Percentiles rank a stretch among this genome's conserved stretches.
Conservation (phyloP, 92 coral and sea anemone genomes). For the Montipora capitata region DNA sequence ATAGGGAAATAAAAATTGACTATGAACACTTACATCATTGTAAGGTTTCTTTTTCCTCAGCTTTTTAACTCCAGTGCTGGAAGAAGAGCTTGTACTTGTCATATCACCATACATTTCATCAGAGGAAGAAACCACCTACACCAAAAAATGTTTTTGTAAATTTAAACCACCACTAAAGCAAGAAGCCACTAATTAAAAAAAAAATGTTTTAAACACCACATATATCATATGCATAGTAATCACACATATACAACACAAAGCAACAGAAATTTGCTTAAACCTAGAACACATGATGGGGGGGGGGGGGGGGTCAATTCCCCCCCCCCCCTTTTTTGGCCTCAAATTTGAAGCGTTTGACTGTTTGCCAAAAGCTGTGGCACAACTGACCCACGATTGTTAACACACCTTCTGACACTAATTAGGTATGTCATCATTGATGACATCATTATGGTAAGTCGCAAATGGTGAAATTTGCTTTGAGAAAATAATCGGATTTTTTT, state of each 20-base stretch:
- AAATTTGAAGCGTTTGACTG: constrained; percentile 1
- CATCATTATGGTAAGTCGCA: constrained; percentile 4
- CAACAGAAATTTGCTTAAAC: not conserved
- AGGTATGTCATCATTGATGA: constrained; percentile 6
- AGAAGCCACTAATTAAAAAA: not conserved
- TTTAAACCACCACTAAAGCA: constrained; percentile 8
- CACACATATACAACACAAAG: not conserved
- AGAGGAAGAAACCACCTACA: constrained; percentile 28
- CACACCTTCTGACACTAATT: not conserved
- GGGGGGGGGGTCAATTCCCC: not conserved
- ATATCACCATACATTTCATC: constrained; percentile 17
- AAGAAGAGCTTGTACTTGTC: constrained; percentile 16
- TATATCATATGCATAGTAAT: not conserved
- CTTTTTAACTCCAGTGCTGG: constrained; percentile 30
- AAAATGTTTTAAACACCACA: constrained; percentile 7
- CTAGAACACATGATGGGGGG: not conserved
- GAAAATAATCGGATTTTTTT: constrained; percentile 12
- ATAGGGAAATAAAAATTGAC: not conserved
- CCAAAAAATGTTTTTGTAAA: not conserved
- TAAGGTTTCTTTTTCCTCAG: constrained; percentile 22
- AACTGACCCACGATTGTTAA: not conserved
- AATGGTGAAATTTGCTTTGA: constrained; percentile 1
- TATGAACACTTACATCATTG: constrained; percentile 22
- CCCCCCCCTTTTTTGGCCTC: not conserved
- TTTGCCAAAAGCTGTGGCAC: constrained; percentile 1